These are phyloP conservation scores for Eulithis prunata DNA, from an alignment of 2,888 invertebrate species.

Conservation along the genomic window DNA sequence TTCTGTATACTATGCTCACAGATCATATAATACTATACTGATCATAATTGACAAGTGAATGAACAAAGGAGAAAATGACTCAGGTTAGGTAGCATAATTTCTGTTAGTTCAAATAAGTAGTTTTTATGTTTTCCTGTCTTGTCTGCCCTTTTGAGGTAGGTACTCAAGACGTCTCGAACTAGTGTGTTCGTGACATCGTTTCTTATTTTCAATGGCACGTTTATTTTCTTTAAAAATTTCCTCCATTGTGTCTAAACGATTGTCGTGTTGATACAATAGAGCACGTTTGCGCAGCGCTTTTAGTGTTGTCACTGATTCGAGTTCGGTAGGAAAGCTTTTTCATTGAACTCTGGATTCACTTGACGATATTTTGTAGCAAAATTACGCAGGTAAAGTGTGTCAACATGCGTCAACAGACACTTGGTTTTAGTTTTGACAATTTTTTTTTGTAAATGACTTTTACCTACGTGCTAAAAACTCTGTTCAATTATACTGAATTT, in stretches of 20 bases:
- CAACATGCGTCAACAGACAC: too few relatives aligned
- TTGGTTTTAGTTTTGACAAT: too few relatives aligned
- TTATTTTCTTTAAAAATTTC: conserved; percentile 61
- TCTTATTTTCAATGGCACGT: conserved; percentile 55
- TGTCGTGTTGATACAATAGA: conserved; percentile 46
- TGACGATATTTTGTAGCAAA: too few relatives aligned
- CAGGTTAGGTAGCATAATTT: conserved; percentile 20
- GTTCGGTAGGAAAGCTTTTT: conserved; percentile 3
- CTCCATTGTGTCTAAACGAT: conserved; percentile 52
- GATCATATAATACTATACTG: too few relatives aligned
- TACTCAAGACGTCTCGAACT: conserved; percentile 43
- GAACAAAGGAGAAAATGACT: conserved; percentile 19
- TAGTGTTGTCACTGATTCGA: conserved; percentile 17
- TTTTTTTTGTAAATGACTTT: too few relatives aligned
- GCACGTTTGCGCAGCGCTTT: conserved; percentile 33
- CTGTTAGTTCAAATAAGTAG: conserved; percentile 29
- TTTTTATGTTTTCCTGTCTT: conserved; percentile 32
- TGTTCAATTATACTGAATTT: too few relatives aligned
- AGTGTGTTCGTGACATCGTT: conserved; percentile 58
- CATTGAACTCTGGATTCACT: too few relatives aligned
- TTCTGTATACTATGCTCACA: too few relatives aligned
- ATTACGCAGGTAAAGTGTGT: too few relatives aligned
- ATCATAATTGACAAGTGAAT: too few relatives aligned
- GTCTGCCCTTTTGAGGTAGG: not conserved
- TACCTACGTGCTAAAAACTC: too few relatives aligned